Evolutionary conservation across 2,797 vertebrate genomes (phyloP).

Genomic region (Leucoraja ocellata): DNA sequence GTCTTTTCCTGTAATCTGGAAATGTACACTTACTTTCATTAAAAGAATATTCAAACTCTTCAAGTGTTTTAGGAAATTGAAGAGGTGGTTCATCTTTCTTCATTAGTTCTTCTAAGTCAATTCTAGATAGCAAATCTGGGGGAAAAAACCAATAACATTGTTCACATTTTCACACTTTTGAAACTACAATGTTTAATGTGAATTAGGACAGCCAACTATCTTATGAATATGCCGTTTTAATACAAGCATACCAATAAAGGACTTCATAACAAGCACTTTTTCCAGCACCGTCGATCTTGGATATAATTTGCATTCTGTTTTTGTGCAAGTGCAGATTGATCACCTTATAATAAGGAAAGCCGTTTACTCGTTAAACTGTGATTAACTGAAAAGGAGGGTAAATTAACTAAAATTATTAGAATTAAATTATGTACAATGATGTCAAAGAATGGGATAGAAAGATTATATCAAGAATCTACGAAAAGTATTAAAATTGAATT

Average conservation of each 20-base stretch:
- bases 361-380: neutral
- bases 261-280: too few relatives aligned
- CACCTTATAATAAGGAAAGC: neutral
- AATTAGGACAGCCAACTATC: neutral
- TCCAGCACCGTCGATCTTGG: neutral
- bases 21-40: slow-evolving; percentile 81
- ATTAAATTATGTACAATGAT: neutral
- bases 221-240: neutral
- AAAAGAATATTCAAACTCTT: slow-evolving; percentile 92
- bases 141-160: slow-evolving; percentile 42
- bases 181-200: neutral
- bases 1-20: neutral
- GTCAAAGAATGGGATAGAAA: neutral
- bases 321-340: neutral
- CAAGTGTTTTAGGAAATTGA: slow-evolving; percentile 86
- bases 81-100: slow-evolving; percentile 97
- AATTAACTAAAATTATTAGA: neutral
- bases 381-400: neutral
- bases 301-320: neutral
- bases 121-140: slow-evolving; percentile 88
- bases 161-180: slow-evolving; percentile 15
- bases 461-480: neutral
- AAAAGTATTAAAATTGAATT: neutral
- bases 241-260: neutral
- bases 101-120: slow-evolving; percentile 95